Conservation (phyloP, 2,888 invertebrate species). For the Tricholauxania praeusta region DNA sequence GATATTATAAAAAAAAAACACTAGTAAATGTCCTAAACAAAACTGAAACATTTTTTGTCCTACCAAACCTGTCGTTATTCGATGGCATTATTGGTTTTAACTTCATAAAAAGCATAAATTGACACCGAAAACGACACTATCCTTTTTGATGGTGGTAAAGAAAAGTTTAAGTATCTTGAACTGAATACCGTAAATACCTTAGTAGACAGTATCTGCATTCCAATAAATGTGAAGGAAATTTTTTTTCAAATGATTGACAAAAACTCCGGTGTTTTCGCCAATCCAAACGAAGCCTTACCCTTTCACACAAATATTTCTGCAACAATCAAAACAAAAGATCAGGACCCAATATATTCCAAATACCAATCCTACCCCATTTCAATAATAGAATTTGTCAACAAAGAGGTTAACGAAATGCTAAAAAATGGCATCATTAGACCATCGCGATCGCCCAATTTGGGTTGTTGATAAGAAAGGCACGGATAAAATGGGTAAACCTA, state of each 20-base stretch:
- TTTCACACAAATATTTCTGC: too few relatives aligned
- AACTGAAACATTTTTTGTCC: too few relatives aligned
- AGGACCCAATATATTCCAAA: neutral
- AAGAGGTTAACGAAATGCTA: too few relatives aligned
- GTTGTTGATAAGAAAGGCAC: too few relatives aligned
- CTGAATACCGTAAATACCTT: slow-evolving; percentile 3
- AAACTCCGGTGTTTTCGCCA: neutral
- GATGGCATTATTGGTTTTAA: neutral
- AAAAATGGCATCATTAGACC: too few relatives aligned
- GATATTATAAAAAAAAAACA: too few relatives aligned
- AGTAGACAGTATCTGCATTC: neutral
- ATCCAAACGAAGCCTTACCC: too few relatives aligned
- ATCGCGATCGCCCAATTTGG: too few relatives aligned
- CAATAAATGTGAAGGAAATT: neutral
- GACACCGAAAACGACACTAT: slow-evolving; percentile 4
- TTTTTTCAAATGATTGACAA: neutral
- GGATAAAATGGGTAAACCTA: too few relatives aligned
- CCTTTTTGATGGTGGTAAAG: neutral
- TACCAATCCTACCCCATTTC: too few relatives aligned
- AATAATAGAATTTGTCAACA: too few relatives aligned
- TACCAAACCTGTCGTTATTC: neutral
- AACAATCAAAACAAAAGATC: neutral
- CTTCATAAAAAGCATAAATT: slow-evolving; percentile 4
- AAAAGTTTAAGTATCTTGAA: neutral
- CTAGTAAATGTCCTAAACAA: too few relatives aligned